A percentile compares a stretch with the other conserved stretches of the same genome.
Evolutionary conservation across 2,113 vertebrate species (phyloP).

Genomic region (Nycticorax nycticorax): DNA sequence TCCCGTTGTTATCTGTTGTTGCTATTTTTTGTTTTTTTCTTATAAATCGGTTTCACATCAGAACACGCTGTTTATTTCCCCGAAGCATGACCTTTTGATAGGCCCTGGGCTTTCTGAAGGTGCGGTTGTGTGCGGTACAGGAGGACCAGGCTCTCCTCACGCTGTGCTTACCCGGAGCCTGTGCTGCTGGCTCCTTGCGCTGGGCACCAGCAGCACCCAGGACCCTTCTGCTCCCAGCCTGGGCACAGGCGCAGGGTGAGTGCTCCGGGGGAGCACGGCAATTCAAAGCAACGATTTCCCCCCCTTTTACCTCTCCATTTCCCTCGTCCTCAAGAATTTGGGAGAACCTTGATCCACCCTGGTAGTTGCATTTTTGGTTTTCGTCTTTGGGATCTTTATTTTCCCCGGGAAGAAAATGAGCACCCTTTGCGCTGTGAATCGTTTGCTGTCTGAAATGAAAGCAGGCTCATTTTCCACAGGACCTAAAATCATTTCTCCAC

Average conservation of each 20-base stretch:
- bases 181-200: background rate
- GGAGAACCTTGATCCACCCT: background rate
- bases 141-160: rapidly evolving
- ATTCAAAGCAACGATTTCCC: background rate
- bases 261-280: rapidly evolving
- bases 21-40: background rate
- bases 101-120: background rate
- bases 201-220: background rate
- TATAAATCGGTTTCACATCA: background rate
- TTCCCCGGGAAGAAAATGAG: background rate
- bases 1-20: background rate
- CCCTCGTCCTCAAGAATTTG: background rate
- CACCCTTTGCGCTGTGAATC: background rate
- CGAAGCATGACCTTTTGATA: background rate
- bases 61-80: background rate
- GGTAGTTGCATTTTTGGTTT: background rate
- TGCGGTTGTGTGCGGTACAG: background rate
- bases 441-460: background rate
- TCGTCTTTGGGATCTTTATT: background rate
- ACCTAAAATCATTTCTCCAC: background rate
- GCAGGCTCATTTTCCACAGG: background rate
- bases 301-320: background rate
- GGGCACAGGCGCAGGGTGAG: background rate
- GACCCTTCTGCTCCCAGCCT: background rate
- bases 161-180: rapidly evolving